Evolutionary conservation across 53 echinoderm and acorn worm species (phyloP).

Genomic region (Mesocentrotus franciscanus): DNA sequence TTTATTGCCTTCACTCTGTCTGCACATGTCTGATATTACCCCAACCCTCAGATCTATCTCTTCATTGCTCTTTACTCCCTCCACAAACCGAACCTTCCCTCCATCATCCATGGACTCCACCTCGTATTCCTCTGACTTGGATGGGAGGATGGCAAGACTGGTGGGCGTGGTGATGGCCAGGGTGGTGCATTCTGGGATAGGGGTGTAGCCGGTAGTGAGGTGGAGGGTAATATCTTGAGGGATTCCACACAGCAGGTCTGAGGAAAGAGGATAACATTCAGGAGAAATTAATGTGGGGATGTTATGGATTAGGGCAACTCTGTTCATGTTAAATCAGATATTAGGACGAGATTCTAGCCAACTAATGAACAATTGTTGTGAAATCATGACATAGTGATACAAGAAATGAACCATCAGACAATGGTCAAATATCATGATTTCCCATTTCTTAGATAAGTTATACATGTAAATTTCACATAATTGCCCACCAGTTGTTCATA

Average conservation of each 20-base stretch:
- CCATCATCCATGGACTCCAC: constrained; percentile 59
- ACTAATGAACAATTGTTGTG: too few species aligned
- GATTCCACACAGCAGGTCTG: constrained; percentile 83
- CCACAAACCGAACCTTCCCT: constrained; percentile 60
- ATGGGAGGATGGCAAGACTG: constrained; percentile 73
- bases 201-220: constrained; percentile 81
- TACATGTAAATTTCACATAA: too few species aligned
- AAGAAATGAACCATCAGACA: too few species aligned
- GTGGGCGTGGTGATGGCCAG: constrained; percentile 78
- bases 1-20: constrained; percentile 59
- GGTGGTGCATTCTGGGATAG: constrained; percentile 72
- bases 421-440: too few species aligned
- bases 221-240: constrained; percentile 79
- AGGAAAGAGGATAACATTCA: background rate
- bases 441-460: too few species aligned
- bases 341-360: too few species aligned
- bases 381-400: too few species aligned
- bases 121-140: constrained; percentile 64
- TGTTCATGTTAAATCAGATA: too few species aligned
- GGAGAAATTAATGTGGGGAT: background rate
- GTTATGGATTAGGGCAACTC: too few species aligned
- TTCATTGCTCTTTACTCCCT: constrained; percentile 61
- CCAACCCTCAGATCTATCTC: constrained; percentile 68
- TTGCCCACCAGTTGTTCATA: too few species aligned
- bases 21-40: constrained; percentile 62